Percentiles rank a stretch among this genome's conserved stretches.
Evolutionary conservation across 2,888 invertebrate species (phyloP).

Genomic region (Hypolimnas misippus): DNA sequence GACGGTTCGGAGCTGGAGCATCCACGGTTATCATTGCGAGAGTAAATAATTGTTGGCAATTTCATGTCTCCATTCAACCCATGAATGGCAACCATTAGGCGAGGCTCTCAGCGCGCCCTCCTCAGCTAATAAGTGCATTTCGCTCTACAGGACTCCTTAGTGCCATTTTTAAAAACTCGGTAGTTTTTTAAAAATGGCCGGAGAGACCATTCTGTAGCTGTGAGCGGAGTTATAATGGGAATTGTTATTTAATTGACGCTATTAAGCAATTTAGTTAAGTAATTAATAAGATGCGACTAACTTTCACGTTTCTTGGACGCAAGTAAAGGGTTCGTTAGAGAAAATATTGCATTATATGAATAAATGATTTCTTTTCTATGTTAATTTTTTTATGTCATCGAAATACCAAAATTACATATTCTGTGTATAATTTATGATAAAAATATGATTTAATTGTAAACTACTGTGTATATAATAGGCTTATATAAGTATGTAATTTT

Average conservation of each 20-base stretch:
- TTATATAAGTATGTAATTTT: no score
- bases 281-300: slow-evolving; percentile 49
- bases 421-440: no score
- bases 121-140: slow-evolving; percentile 83
- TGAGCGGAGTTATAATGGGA: slow-evolving; percentile 51
- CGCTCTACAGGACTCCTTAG: slow-evolving; percentile 78
- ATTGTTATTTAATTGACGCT: slow-evolving; percentile 63
- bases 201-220: slow-evolving; percentile 51
- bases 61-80: slow-evolving; percentile 77
- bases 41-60: slow-evolving; percentile 84
- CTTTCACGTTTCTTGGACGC: slow-evolving; percentile 27
- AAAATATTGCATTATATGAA: slow-evolving; percentile 4
- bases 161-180: slow-evolving; percentile 70
- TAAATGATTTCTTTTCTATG: background rate
- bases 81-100: slow-evolving; percentile 82
- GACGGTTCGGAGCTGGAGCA: slow-evolving; percentile 65
- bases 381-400: background rate
- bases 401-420: no score
- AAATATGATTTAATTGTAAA: no score
- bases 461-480: no score
- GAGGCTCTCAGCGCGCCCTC: slow-evolving; percentile 72
- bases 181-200: slow-evolving; percentile 59
- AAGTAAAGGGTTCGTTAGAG: slow-evolving; percentile 15
- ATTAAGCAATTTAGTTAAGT: slow-evolving; percentile 63
- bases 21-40: slow-evolving; percentile 80